Percentiles rank a stretch among this genome's conserved stretches.
These are phyloP conservation scores for Puma concolor DNA, from an alignment of 2,113 vertebrate genomes.

Conservation along the genomic window DNA sequence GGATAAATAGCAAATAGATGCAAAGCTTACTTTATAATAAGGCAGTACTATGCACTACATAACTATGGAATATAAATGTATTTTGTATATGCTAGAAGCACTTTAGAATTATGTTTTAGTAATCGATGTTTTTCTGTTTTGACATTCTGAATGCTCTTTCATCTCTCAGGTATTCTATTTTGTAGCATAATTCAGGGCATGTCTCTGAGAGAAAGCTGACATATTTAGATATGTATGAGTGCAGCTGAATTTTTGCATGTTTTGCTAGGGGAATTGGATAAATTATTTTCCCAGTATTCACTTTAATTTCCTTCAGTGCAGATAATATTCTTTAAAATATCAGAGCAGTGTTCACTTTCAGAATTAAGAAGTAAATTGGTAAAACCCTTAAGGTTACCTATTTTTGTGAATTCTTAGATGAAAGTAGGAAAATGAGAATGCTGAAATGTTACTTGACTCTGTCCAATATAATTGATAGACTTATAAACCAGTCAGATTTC, in stretches of 20 bases:
- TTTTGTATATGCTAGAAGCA: neutral
- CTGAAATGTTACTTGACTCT: slow-evolving; percentile 34
- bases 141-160: slow-evolving; percentile 22
- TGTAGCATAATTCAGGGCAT: neutral
- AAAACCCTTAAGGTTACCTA: neutral
- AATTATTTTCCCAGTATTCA: slow-evolving; percentile 40
- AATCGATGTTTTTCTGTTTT: slow-evolving; percentile 51
- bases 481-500: slow-evolving; percentile 64
- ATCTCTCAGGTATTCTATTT: slow-evolving; percentile 59
- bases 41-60: neutral
- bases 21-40: neutral
- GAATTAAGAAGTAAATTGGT: slow-evolving; percentile 21
- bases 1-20: neutral
- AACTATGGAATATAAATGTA: neutral
- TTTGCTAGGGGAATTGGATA: slow-evolving; percentile 38
- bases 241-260: neutral
- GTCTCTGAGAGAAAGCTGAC: slow-evolving; percentile 49
- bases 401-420: neutral
- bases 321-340: slow-evolving; percentile 43
- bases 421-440: neutral
- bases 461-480: neutral
- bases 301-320: slow-evolving; percentile 33
- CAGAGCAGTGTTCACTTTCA: slow-evolving; percentile 8
- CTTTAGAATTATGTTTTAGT: neutral
- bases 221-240: slow-evolving; percentile 61